Evolutionary conservation across 1,140 invertebrate genomes (phyloP).

Genomic region (Drosophila paulistorum): DNA sequence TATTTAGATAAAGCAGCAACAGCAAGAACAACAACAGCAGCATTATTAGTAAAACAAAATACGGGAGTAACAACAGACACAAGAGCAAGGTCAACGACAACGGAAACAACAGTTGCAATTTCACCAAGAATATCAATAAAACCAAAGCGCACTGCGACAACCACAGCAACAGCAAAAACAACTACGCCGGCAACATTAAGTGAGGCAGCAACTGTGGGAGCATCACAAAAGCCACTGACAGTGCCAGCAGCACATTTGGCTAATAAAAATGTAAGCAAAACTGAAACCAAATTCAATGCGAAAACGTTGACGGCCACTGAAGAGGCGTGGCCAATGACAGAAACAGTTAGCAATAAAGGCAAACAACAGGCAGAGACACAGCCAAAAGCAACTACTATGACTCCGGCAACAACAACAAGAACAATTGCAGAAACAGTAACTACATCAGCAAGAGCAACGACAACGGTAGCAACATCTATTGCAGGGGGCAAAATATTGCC

Average conservation of each 20-base stretch:
- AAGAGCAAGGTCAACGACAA: conserved; percentile 4
- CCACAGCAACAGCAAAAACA: conserved; percentile 12
- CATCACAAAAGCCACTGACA: conserved; percentile 19
- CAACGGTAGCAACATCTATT: conserved; percentile 20
- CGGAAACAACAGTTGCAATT: conserved; percentile 19
- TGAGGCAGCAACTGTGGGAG: neutral
- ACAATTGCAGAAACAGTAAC: too few species aligned
- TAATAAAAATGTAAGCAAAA: conserved; percentile 40
- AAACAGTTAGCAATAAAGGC: conserved; percentile 9
- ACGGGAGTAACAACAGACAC: conserved; percentile 5
- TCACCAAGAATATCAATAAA: conserved; percentile 44
- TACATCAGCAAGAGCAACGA: conserved; percentile 12
- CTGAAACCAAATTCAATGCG: conserved; percentile 43
- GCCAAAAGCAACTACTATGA: conserved; percentile 9
- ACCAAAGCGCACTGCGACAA: conserved; percentile 50
- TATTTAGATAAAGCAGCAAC: neutral
- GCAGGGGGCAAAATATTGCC: conserved; percentile 43
- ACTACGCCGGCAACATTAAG: conserved; percentile 14
- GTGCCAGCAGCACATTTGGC: conserved; percentile 10
- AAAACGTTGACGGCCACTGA: conserved; percentile 22
- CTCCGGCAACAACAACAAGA: conserved; percentile 2
- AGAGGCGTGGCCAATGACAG: conserved; percentile 36
- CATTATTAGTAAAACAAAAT: neutral
- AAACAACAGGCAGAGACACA: conserved; percentile 17
- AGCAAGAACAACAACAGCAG: neutral